These are phyloP conservation scores for Vulpes lagopus DNA, from an alignment of 2,113 vertebrate genomes.

Conservation along the genomic window DNA sequence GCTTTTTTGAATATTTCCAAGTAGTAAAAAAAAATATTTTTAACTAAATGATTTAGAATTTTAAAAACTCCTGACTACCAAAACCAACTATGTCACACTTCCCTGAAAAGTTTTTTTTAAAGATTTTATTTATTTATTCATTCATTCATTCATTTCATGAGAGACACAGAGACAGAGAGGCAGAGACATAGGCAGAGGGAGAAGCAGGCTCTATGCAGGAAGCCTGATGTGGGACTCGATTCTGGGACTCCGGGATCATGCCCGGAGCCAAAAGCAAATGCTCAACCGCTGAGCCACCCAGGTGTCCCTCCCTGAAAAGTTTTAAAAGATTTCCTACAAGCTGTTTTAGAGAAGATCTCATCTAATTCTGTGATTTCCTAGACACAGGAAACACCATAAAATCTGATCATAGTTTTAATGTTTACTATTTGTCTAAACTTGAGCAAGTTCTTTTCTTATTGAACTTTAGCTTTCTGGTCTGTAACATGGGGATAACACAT, in stretches of 20 bases:
- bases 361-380: background rate
- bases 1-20: background rate
- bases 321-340: background rate
- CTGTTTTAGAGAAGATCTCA: background rate
- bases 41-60: background rate
- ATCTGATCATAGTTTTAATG: background rate
- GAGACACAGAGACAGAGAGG: no score
- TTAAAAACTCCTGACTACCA: background rate
- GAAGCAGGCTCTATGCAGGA: no score
- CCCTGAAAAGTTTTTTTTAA: background rate
- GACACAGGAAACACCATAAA: background rate
- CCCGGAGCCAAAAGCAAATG: no score
- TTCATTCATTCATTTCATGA: no score
- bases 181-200: no score
- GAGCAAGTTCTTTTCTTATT: background rate
- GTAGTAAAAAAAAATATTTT: slow-evolving; percentile 4
- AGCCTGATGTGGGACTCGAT: no score
- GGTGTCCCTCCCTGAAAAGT: background rate
- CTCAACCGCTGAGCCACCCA: no score
- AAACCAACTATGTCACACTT: background rate
- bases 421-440: background rate
- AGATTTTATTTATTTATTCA: background rate
- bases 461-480: slow-evolving; percentile 13
- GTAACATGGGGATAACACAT: background rate
- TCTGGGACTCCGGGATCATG: no score